These are phyloP conservation scores for Amaurobius ferox DNA, from an alignment of 2,888 invertebrate genomes.

Conservation along the genomic window DNA sequence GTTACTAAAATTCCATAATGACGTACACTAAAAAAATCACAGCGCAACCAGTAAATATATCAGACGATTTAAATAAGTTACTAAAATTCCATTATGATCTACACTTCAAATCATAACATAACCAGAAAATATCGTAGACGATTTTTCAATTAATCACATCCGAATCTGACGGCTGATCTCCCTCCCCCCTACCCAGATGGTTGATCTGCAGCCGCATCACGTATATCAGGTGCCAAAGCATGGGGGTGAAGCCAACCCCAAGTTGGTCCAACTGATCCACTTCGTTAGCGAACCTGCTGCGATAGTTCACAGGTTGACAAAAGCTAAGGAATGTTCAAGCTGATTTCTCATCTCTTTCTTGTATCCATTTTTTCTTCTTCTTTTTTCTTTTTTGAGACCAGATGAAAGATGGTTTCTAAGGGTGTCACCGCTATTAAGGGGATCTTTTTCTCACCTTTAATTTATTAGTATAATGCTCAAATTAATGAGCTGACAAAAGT, in stretches of 20 bases:
- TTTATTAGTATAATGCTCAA: constrained; percentile 68
- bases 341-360: constrained; percentile 51
- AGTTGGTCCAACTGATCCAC: constrained; percentile 16
- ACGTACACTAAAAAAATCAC: no score
- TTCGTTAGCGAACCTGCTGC: constrained; percentile 35
- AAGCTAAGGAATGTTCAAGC: constrained; percentile 41
- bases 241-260: neutral
- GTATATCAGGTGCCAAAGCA: constrained; percentile 21
- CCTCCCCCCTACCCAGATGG: neutral
- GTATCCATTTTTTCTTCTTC: constrained; percentile 6
- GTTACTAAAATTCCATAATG: no score
- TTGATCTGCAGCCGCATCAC: constrained; percentile 28
- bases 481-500: constrained; percentile 65
- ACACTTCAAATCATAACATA: no score
- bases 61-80: neutral
- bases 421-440: constrained; percentile 52
- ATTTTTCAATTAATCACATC: constrained; percentile 54
- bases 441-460: constrained; percentile 61
- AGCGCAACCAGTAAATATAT: no score
- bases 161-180: neutral
- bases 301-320: constrained; percentile 33
- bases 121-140: neutral
- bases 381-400: constrained; percentile 9
- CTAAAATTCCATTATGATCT: neutral
- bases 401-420: constrained; percentile 57